Evolutionary conservation across 2,888 invertebrate genomes (phyloP).

Genomic region (Acleris cristana): DNA sequence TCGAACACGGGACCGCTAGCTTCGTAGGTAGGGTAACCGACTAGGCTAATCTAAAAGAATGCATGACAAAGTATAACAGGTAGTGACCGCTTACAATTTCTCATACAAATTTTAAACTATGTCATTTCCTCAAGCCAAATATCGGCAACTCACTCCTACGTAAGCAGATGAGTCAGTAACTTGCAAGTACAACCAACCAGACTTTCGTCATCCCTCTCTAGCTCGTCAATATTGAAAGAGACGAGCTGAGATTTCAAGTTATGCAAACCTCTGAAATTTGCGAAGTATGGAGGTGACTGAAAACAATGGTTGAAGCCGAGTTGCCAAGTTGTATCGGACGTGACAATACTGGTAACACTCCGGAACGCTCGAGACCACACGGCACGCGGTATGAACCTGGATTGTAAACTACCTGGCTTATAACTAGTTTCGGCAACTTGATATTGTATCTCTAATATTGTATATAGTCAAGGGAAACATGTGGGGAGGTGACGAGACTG

Average conservation of each 20-base stretch:
- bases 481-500: neutral
- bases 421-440: conserved; percentile 10
- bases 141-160: neutral
- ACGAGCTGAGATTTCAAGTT: neutral
- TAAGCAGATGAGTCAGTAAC: neutral
- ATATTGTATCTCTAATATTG: conserved; percentile 2
- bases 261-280: neutral
- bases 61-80: too few species aligned
- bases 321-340: conserved; percentile 16
- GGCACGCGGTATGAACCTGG: conserved; percentile 1
- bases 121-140: neutral
- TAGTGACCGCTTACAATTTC: too few species aligned
- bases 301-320: conserved; percentile 11
- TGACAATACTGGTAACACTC: conserved; percentile 13
- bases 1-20: too few species aligned
- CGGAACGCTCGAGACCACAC: conserved; percentile 1
- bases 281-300: conserved; percentile 11
- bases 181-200: neutral
- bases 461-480: neutral
- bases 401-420: conserved; percentile 15
- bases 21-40: too few species aligned
- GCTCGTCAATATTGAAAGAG: too few species aligned
- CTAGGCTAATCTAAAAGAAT: too few species aligned
- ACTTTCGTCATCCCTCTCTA: too few species aligned
- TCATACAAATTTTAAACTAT: too few species aligned